Percentiles rank a stretch among this genome's conserved stretches.
These are phyloP conservation scores for Phortica magna DNA, from an alignment of 2,888 invertebrate species.

Conservation along the genomic window DNA sequence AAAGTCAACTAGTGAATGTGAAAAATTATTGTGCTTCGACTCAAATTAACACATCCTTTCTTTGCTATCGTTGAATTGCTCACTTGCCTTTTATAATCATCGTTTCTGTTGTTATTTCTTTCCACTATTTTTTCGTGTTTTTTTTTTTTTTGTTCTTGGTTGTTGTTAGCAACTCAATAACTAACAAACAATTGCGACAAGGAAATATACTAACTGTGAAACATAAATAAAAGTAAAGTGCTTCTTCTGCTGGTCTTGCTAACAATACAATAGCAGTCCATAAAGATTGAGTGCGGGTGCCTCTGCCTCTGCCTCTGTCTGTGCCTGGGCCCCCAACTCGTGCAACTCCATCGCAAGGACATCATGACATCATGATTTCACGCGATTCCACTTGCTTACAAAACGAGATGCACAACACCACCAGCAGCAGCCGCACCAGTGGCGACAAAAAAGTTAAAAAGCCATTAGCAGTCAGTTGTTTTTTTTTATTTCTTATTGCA, in stretches of 20 bases:
- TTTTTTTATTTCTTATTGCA: background rate
- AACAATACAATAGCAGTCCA: background rate
- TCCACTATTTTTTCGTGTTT: background rate
- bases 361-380: slow-evolving; percentile 19
- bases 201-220: slow-evolving; percentile 26
- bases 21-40: background rate
- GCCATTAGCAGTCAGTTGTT: slow-evolving; percentile 24
- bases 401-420: background rate
- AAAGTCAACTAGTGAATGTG: background rate
- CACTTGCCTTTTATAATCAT: background rate
- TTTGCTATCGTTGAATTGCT: background rate
- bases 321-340: background rate
- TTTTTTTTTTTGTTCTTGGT: background rate
- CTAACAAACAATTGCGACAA: slow-evolving; percentile 32
- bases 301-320: background rate
- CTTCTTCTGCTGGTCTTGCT: background rate
- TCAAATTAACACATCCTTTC: slow-evolving; percentile 11
- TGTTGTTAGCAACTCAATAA: slow-evolving; percentile 28
- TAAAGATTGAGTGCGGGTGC: background rate
- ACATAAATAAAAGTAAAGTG: slow-evolving; percentile 25
- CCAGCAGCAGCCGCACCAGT: background rate
- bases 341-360: slow-evolving; percentile 11
- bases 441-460: slow-evolving; percentile 29
- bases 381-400: slow-evolving; percentile 14
- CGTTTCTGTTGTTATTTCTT: background rate